Base-by-base conservation (phyloP, 2,113 vertebrate genomes). In the Pelmatolapia mariae region DNA sequence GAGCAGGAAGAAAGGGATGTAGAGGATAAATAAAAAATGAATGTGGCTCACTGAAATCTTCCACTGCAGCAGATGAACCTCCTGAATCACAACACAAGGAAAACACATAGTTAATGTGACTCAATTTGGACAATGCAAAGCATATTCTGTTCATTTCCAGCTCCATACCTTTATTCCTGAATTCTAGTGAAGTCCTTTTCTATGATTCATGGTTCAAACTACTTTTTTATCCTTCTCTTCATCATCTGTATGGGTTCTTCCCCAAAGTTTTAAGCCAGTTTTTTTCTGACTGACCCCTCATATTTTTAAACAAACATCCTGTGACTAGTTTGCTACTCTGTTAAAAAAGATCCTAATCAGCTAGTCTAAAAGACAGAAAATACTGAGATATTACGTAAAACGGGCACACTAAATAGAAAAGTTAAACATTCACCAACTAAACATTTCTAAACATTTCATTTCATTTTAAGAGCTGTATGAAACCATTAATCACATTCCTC, bases 31-130 rank as follows among this genome's bases (percentile, higher is more conserved):
- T 86, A 63, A 80, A 80, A 52, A 84, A 90, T 73, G 36, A 12
- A 79, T 9, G 61, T 26, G 50, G 86, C 87, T 93, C 85, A 84
- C 53, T 89, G 56, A 90, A 81, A 59, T n/a, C 73, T 24, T 80
- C 36, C 29, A 24, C 66, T 19, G 80, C 31, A 79, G 53, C 31
- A 40, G 40, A 85, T 13, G 36, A 87, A 63, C 83, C 38, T 53
- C 24, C 13, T 57, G 40, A 3, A 26, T 73, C 22, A 73, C 38
- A 45, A 73, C 68, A 43, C 22, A 73, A 18, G 38, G 38, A 45
- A 73, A 73, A 73, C 13, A 45, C 15, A 26, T 45, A 18, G 68
- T 15, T 71, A 24, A 71, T 71, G 66, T 43, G 66, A 40, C 24
- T 0, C 66, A 43, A 15, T 40, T 24, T 40, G 63, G 19, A 8